These are phyloP conservation scores for Chloroclysta siterata DNA, from an alignment of 2,888 invertebrate species.

Conservation along the genomic window DNA sequence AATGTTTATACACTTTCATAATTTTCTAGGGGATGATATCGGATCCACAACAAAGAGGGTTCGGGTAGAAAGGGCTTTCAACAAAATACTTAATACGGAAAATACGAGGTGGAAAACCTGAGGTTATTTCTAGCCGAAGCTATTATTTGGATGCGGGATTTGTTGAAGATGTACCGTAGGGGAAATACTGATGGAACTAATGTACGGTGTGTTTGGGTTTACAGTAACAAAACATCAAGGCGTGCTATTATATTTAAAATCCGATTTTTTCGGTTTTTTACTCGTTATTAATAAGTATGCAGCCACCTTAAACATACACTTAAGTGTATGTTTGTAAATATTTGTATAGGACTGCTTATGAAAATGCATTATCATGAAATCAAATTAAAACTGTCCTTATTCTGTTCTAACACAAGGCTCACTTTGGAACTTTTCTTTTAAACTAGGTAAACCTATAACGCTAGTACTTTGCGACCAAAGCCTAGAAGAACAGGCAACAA, in stretches of 20 bases:
- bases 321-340: too few relatives aligned
- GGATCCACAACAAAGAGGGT: conserved; percentile 72
- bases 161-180: conserved; percentile 43
- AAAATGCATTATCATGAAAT: too few relatives aligned
- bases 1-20: conserved; percentile 85
- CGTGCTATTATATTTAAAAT: not conserved
- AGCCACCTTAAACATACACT: too few relatives aligned
- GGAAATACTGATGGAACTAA: conserved; percentile 15
- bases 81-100: conserved; percentile 79
- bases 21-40: conserved; percentile 82
- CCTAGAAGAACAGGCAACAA: too few relatives aligned
- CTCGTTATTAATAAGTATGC: too few relatives aligned
- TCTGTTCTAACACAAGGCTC: too few relatives aligned
- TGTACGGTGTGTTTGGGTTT: conserved; percentile 6
- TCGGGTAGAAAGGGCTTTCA: conserved; percentile 70
- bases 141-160: conserved; percentile 62
- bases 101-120: conserved; percentile 75
- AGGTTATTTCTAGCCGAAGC: conserved; percentile 63
- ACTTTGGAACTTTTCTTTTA: too few relatives aligned
- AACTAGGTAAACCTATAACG: too few relatives aligned
- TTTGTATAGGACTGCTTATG: too few relatives aligned
- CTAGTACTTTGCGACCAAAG: too few relatives aligned
- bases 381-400: too few relatives aligned
- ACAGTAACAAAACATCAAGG: not conserved
- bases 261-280: not conserved